phyloP scores from a whole-genome alignment of 2,797 vertebrate genomes.

The Hippoglossus hippoglossus region DNA sequence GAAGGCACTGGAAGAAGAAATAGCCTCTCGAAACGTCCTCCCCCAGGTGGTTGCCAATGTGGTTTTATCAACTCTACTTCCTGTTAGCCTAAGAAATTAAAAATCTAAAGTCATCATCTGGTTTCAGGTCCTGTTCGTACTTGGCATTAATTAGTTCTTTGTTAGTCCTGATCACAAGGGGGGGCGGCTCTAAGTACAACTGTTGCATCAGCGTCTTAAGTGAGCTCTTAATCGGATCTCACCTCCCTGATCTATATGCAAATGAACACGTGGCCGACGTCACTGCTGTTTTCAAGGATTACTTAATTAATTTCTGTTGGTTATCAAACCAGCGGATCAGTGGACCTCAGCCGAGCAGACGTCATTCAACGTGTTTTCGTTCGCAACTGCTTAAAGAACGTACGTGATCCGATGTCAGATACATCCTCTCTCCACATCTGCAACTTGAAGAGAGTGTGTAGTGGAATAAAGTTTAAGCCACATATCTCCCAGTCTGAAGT shows the following conservation, averaged over 20 bases:
- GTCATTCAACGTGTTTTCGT: no score
- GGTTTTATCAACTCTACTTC: not conserved
- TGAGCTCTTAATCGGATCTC: not conserved
- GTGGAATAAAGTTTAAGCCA: not conserved
- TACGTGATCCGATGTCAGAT: no score
- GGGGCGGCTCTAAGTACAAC: not conserved
- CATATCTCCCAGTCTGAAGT: not conserved
- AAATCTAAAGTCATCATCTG: not conserved
- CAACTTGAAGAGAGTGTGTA: not conserved
- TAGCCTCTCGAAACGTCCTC: constrained; percentile 10
- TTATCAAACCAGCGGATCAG: no score
- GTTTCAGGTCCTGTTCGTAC: not conserved
- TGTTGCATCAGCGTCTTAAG: not conserved
- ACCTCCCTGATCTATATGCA: not conserved
- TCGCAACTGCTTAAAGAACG: no score
- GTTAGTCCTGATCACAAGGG: not conserved
- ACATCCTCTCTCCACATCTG: no score
- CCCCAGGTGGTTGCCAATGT: not conserved
- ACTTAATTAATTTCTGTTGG: no score
- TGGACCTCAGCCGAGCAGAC: no score
- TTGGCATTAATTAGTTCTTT: not conserved
- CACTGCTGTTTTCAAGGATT: not conserved
- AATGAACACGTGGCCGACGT: not conserved
- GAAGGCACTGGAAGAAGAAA: constrained; percentile 13
- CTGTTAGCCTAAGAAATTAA: not conserved